Percentiles rank a stretch among this genome's conserved stretches.
phyloP scores from a whole-genome alignment of 2,888 invertebrate genomes.

The Xiphydria camelus region DNA sequence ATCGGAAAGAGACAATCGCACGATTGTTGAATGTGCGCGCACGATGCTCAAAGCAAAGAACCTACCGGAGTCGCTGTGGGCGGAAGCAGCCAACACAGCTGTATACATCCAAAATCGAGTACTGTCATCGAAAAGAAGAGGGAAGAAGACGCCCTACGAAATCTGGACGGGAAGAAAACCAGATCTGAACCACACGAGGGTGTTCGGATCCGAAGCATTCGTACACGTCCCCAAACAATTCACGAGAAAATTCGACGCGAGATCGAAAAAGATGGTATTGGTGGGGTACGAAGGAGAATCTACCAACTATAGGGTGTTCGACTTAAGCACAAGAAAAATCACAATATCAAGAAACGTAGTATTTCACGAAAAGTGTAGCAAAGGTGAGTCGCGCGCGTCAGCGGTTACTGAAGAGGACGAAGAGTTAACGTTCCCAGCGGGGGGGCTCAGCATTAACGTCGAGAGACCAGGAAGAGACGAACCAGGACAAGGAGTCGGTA shows the following conservation, averaged over 20 bases:
- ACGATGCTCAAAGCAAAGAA: slow-evolving; percentile 15
- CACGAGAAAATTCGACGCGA: slow-evolving; percentile 24
- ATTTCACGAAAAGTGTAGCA: too few relatives aligned
- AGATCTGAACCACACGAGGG: slow-evolving; percentile 16
- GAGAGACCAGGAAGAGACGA: too few relatives aligned
- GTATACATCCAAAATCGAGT: slow-evolving; percentile 14
- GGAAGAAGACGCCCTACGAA: slow-evolving; percentile 29
- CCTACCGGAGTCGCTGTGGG: slow-evolving; percentile 19
- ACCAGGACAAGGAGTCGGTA: too few relatives aligned
- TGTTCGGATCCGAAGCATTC: slow-evolving; percentile 25
- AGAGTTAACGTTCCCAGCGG: too few relatives aligned
- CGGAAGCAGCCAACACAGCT: slow-evolving; percentile 23
- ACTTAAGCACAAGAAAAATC: slow-evolving; percentile 3
- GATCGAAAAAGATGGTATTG: slow-evolving; percentile 26
- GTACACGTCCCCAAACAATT: slow-evolving; percentile 21
- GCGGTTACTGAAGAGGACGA: too few relatives aligned
- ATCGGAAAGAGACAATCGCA: slow-evolving; percentile 20
- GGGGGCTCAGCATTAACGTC: too few relatives aligned
- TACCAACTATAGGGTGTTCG: slow-evolving; percentile 15
- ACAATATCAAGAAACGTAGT: slow-evolving; percentile 17
- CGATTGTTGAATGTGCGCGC: slow-evolving; percentile 17
- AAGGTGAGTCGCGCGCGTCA: too few relatives aligned
- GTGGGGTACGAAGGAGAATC: slow-evolving; percentile 22
- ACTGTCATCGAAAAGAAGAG: background rate
- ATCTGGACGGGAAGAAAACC: slow-evolving; percentile 27